Percentiles rank a stretch among this genome's conserved stretches.
These are phyloP conservation scores for Gastracanthus pulcherrimus DNA, from an alignment of 2,888 invertebrate species.

Conservation along the genomic window DNA sequence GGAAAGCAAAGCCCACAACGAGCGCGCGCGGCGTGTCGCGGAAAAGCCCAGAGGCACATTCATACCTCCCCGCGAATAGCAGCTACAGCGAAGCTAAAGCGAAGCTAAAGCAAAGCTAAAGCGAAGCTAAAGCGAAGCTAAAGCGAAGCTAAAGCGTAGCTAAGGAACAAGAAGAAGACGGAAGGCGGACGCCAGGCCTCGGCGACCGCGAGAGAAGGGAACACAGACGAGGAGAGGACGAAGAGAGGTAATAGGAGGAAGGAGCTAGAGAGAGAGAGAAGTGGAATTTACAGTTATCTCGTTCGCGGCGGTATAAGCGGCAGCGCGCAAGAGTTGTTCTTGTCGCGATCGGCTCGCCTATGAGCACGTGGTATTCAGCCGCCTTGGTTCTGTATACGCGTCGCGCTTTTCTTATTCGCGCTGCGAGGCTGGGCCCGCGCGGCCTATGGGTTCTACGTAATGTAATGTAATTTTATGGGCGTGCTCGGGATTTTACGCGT, in stretches of 20 bases:
- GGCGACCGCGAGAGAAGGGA: not conserved
- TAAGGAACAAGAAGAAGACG: not conserved
- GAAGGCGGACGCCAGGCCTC: slow-evolving; percentile 18
- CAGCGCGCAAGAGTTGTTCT: slow-evolving; percentile 43
- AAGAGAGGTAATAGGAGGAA: not conserved
- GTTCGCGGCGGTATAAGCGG: slow-evolving; percentile 37
- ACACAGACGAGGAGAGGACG: not conserved
- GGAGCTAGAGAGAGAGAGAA: slow-evolving; percentile 10
- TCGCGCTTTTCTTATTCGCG: not conserved
- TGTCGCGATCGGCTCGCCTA: slow-evolving; percentile 57
- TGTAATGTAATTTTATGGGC: not conserved
- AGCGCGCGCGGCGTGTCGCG: not conserved
- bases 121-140: no score
- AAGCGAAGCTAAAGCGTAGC: no score
- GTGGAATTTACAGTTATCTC: slow-evolving; percentile 53
- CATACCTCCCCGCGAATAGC: no score
- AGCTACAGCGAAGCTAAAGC: no score
- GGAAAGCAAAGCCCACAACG: not conserved
- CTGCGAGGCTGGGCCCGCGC: not conserved
- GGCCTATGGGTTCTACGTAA: not conserved
- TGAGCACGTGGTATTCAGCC: slow-evolving; percentile 56
- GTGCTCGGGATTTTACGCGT: not conserved
- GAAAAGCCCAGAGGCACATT: not conserved
- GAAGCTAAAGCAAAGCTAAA: no score
- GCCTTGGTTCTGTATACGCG: not conserved